Percentiles rank a stretch among this genome's conserved stretches.
phyloP scores from a whole-genome alignment of 35 echinoderm and acorn worm genomes.

The Hemicentrotus pulcherrimus region DNA sequence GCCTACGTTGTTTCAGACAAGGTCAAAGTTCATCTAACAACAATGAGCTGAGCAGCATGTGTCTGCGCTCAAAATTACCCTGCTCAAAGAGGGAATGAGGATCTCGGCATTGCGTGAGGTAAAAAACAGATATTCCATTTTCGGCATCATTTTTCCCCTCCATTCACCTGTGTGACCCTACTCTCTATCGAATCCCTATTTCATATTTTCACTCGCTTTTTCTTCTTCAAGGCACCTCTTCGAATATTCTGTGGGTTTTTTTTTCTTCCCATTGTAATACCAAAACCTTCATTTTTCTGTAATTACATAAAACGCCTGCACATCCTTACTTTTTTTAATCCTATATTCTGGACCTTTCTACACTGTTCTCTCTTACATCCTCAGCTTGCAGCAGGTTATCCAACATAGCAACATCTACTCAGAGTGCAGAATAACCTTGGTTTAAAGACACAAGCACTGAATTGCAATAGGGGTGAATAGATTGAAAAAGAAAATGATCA shows the following conservation, averaged over 20 bases:
- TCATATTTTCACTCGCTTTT: neutral
- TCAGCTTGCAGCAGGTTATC: neutral
- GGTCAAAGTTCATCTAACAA: neutral
- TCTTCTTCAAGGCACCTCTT: neutral
- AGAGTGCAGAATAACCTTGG: neutral
- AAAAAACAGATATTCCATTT: neutral
- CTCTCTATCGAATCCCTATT: neutral
- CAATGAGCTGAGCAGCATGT: slow-evolving; percentile 15
- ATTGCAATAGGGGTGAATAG: too few relatives aligned
- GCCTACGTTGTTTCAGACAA: neutral
- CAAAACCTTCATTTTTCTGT: neutral
- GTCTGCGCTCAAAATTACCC: neutral
- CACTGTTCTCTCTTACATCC: too few relatives aligned
- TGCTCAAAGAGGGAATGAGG: neutral
- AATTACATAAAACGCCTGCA: neutral
- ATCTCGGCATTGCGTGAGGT: neutral
- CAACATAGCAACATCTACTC: neutral
- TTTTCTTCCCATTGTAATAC: neutral
- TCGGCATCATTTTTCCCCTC: neutral
- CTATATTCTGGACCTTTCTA: too few relatives aligned
- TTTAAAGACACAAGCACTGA: too few relatives aligned
- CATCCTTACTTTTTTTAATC: too few relatives aligned
- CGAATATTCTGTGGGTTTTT: too few relatives aligned
- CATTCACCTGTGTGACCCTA: neutral
- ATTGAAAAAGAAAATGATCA: neutral